Conservation (phyloP, 2,113 vertebrate genomes). For the Melospiza georgiana region DNA sequence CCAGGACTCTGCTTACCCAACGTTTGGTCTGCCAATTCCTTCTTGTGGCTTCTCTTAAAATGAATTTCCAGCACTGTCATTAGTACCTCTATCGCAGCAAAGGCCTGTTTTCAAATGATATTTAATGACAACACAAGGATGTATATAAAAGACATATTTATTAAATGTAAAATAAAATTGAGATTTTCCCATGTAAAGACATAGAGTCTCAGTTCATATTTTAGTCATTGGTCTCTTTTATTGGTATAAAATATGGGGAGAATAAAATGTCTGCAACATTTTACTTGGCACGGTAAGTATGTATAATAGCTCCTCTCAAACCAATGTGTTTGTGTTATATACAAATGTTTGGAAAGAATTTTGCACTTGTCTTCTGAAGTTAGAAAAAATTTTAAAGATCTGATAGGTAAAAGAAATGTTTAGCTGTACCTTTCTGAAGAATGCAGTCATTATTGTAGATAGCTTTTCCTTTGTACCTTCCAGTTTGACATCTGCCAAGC, state of each 20-base stretch:
- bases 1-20: not conserved
- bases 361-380: not conserved
- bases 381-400: not conserved
- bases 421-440: not conserved
- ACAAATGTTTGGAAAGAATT: not conserved
- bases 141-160: not conserved
- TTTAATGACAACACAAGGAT: not conserved
- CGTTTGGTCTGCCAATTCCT: not conserved
- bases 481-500: not conserved
- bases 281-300: not conserved
- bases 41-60: not conserved
- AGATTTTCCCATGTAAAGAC: not conserved
- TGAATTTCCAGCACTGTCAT: not conserved
- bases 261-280: not conserved
- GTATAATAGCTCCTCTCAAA: not conserved
- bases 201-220: not conserved
- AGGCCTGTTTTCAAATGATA: not conserved
- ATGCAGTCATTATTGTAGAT: not conserved
- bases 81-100: not conserved
- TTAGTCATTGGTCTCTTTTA: not conserved
- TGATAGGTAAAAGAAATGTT: not conserved
- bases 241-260: not conserved
- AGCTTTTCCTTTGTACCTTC: not conserved
- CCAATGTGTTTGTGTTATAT: not conserved
- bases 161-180: not conserved